Evolutionary conservation across 2,888 invertebrate species (phyloP), one percentile per base, ranked within the genome.

Genomic region (Philereme vetulata): DNA sequence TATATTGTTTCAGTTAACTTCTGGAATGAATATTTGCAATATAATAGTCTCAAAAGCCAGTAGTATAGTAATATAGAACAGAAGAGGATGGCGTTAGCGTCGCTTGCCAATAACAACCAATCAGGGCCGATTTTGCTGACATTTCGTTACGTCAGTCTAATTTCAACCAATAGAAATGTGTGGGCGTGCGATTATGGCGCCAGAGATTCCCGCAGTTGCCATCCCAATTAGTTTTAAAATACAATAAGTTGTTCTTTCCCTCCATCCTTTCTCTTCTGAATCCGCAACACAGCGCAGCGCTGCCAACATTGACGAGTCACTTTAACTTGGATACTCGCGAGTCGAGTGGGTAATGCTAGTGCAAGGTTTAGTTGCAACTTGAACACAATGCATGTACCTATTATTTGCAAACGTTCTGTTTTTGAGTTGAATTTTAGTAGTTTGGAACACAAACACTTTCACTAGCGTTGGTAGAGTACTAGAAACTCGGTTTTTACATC

Each of bases 271-370:
- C 67, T 76, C 69, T 76, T 77, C 70, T 70, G 67, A 70, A 72
- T 72, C 78, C 80, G 80, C 81, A 78, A 74, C 82, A 78, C 84
- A 80, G 84, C 86, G 86, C 84, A 80, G 84, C 86, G 86, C 84
- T 76, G 78, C 81, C 79, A 60, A 66, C 62, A 60, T 65, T 65
- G 62, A 62, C 47, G 56, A 64, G 57, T n/a, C 45, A 40, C 52
- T 49, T 32, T 56, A 49, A 58, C 47, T 62, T 53, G 44, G 10
- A 47, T 59, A 44, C 59, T 56, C 61, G 63, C 69, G 62, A 66
- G 67, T 60, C 69, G 63, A 66, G 62, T 65, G 66, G 67, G 67
- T 70, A 58, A 67, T 70, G 69, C 69, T 70, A 67, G 67, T 66
- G 64, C 56, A 60, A 67, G 60, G 54, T 62, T 55, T 51, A 60